phyloP scores from a whole-genome alignment of 2,888 invertebrate species.

The Hedya salicella region DNA sequence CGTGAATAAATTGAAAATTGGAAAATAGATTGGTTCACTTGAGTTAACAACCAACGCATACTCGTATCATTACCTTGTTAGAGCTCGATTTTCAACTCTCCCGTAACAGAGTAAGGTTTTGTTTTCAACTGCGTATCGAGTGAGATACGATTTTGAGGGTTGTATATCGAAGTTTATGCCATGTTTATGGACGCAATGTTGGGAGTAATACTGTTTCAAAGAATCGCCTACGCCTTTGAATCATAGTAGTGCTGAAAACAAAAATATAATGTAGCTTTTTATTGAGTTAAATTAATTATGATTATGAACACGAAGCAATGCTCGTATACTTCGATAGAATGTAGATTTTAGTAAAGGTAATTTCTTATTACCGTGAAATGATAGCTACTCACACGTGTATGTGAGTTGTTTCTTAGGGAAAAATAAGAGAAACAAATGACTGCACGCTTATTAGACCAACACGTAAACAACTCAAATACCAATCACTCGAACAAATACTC shows the following conservation, averaged over 20 bases:
- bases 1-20: slow-evolving; percentile 26
- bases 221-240: slow-evolving; percentile 38
- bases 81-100: slow-evolving; percentile 8
- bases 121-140: background rate
- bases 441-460: slow-evolving; percentile 11
- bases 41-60: background rate
- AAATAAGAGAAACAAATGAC: background rate
- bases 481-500: slow-evolving; percentile 26
- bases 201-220: slow-evolving; percentile 25
- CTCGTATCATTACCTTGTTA: background rate
- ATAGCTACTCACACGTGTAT: too few relatives aligned
- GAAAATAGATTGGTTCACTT: slow-evolving; percentile 32
- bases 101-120: background rate
- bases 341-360: too few relatives aligned
- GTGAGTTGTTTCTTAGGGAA: background rate
- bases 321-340: too few relatives aligned
- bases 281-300: slow-evolving; percentile 9
- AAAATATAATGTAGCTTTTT: slow-evolving; percentile 12
- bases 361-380: too few relatives aligned
- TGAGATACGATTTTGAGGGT: slow-evolving; percentile 3
- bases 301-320: too few relatives aligned
- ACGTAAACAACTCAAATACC: slow-evolving; percentile 24
- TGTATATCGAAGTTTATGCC: slow-evolving; percentile 9
- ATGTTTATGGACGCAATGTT: slow-evolving; percentile 18
- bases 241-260: slow-evolving; percentile 27